Percentiles rank a stretch among this genome's conserved stretches.
These are phyloP conservation scores for Callyntrura guangdongensis DNA, from an alignment of 2,888 invertebrate genomes.

Conservation along the genomic window DNA sequence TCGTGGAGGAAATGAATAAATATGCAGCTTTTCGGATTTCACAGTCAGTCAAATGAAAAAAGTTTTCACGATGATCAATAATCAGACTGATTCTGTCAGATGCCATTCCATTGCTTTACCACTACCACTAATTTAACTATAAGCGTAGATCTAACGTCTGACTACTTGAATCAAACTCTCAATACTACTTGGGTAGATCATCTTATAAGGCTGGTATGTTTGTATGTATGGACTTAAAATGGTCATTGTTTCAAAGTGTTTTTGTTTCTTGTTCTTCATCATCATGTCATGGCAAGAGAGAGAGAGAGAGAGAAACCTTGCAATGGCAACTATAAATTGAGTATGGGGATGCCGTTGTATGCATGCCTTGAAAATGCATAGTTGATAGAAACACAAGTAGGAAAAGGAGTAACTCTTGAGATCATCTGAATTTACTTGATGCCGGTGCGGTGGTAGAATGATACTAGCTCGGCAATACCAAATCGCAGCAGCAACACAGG, in stretches of 20 bases:
- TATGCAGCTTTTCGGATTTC: not conserved
- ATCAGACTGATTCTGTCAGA: slow-evolving; percentile 48
- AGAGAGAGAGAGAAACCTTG: not conserved
- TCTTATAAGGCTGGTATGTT: too few species aligned
- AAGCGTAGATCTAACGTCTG: not conserved
- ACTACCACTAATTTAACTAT: not conserved
- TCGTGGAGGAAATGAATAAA: too few species aligned
- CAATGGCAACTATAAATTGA: not conserved
- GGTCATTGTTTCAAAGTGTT: slow-evolving; percentile 68
- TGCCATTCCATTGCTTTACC: slow-evolving; percentile 60
- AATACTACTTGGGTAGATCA: too few species aligned
- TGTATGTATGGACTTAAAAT: too few species aligned
- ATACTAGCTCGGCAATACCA: not conserved
- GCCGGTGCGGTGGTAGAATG: not conserved
- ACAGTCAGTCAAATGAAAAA: not conserved
- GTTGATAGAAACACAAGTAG: not conserved
- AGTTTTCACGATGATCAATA: not conserved
- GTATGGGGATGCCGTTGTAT: not conserved
- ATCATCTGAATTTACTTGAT: not conserved
- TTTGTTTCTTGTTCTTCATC: not conserved
- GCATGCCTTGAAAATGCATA: not conserved
- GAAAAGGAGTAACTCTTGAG: not conserved
- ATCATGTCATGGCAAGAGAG: not conserved
- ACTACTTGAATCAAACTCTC: not conserved
- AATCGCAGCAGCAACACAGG: not conserved